phyloP scores from a whole-genome alignment of 2,888 invertebrate species.

The Shargacucullia verbasci region DNA sequence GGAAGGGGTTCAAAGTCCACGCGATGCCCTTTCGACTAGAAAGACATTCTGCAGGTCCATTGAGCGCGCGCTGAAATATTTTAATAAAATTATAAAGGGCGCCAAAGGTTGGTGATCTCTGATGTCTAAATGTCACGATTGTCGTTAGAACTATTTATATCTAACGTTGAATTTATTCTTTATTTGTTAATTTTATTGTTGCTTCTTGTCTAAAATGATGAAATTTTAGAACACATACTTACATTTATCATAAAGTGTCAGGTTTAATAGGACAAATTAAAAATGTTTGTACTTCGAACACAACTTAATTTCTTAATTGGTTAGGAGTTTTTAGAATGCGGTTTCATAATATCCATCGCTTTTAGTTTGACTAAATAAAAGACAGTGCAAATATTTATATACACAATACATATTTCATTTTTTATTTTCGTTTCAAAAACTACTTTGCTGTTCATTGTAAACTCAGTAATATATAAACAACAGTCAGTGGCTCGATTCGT shows the following conservation, averaged over 20 bases:
- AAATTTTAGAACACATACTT: neutral
- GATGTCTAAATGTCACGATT: slow-evolving; percentile 22
- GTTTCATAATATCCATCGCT: no score
- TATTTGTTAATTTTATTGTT: neutral
- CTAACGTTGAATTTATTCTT: neutral
- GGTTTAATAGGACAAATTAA: no score
- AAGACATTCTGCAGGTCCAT: slow-evolving; percentile 50
- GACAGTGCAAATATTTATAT: no score
- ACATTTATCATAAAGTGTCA: no score
- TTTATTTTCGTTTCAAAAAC: neutral
- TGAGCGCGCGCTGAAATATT: slow-evolving; percentile 40
- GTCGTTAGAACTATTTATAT: slow-evolving; percentile 9
- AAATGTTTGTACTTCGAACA: no score
- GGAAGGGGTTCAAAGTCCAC: slow-evolving; percentile 38
- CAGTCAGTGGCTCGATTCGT: neutral
- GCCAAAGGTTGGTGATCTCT: slow-evolving; percentile 33
- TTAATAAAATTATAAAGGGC: slow-evolving; percentile 46
- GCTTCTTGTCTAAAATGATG: neutral
- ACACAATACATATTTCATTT: neutral
- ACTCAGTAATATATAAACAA: slow-evolving; percentile 10
- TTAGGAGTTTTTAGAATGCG: no score
- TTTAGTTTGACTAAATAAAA: no score
- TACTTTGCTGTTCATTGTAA: neutral
- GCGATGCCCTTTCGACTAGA: slow-evolving; percentile 50
- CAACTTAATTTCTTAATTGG: no score